These are phyloP conservation scores for Cepphus grylle DNA, from an alignment of 2,113 vertebrate species.

Conservation along the genomic window DNA sequence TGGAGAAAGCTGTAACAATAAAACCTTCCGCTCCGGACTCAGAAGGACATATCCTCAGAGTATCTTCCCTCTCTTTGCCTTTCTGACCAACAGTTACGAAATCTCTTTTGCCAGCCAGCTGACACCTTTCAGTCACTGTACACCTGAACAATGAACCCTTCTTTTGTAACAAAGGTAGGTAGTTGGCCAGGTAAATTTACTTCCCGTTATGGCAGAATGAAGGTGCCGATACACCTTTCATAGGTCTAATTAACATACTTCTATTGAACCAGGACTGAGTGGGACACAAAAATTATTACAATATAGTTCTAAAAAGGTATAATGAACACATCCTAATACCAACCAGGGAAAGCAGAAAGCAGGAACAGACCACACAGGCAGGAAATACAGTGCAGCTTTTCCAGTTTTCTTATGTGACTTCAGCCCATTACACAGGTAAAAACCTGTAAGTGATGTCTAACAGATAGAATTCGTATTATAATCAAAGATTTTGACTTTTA, in stretches of 20 bases:
- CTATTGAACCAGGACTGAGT: neutral
- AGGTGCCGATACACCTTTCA: neutral
- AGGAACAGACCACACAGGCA: neutral
- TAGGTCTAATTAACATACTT: neutral
- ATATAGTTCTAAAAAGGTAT: neutral
- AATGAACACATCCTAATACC: neutral
- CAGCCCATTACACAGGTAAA: neutral
- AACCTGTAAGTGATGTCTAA: neutral
- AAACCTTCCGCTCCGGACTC: neutral
- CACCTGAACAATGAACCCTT: neutral
- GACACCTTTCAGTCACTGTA: neutral
- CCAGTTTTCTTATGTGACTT: neutral
- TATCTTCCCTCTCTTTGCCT: too few relatives aligned
- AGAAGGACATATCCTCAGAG: neutral
- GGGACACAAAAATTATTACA: neutral
- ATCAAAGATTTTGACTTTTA: neutral
- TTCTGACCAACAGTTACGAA: neutral
- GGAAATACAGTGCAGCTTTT: neutral
- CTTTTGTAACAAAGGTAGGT: neutral
- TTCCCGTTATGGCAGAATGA: fast-evolving
- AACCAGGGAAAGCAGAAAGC: neutral
- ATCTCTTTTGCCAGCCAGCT: neutral
- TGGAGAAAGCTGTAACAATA: too few relatives aligned
- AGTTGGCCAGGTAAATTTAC: neutral
- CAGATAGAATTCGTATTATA: neutral